A percentile compares a stretch with the other conserved stretches of the same genome.
phyloP scores from a whole-genome alignment of 2,888 invertebrate species.

The Hesperia comma region DNA sequence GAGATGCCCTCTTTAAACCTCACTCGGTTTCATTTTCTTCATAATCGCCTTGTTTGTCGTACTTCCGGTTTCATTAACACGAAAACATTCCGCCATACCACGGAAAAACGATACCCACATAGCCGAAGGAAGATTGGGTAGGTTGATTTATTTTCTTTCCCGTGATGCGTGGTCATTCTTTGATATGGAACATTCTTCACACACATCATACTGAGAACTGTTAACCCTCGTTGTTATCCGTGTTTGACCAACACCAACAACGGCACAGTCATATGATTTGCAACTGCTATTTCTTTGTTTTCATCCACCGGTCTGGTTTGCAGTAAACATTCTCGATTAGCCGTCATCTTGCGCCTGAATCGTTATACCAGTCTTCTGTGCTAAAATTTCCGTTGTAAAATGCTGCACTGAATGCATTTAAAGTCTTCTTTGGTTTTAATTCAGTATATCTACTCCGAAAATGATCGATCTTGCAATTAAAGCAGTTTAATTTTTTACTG shows the following conservation, averaged over 20 bases:
- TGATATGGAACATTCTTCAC: conserved; percentile 42
- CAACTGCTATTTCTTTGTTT: conserved; percentile 1
- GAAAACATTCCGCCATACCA: too few relatives aligned
- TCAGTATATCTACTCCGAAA: conserved; percentile 38
- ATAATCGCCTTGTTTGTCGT: too few relatives aligned
- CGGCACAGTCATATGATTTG: not conserved
- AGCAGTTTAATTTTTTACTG: conserved; percentile 19
- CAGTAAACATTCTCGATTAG: conserved; percentile 27
- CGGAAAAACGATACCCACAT: too few relatives aligned
- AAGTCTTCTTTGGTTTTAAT: too few relatives aligned
- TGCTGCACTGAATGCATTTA: conserved; percentile 38
- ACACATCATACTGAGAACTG: conserved; percentile 14
- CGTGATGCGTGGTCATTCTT: too few relatives aligned
- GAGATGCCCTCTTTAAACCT: too few relatives aligned
- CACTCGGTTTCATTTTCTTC: too few relatives aligned
- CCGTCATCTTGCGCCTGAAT: conserved; percentile 36
- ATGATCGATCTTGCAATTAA: conserved; percentile 35
- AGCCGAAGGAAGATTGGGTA: too few relatives aligned
- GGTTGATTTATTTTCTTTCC: too few relatives aligned
- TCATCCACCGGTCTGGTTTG: conserved; percentile 1
- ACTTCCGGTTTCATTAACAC: too few relatives aligned
- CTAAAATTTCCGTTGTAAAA: conserved; percentile 34
- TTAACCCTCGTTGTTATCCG: conserved; percentile 10
- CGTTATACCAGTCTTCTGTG: conserved; percentile 41
- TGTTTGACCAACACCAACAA: not conserved